Base-by-base conservation (phyloP, 2,888 invertebrate species). In the Brachypalpus laphriformis region DNA sequence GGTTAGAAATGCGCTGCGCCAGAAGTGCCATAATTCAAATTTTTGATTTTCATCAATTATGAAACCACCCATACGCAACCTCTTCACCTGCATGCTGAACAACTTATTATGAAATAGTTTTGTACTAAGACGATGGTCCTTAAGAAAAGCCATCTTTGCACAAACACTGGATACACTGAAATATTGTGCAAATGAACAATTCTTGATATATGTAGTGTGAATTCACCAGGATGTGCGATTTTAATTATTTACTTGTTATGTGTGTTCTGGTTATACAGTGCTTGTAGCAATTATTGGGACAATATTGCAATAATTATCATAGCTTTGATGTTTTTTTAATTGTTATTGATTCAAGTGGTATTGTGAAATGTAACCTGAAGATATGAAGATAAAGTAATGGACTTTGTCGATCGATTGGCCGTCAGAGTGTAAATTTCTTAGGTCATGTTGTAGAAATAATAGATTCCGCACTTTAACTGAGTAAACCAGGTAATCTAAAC, bases 31-130 rank as follows among this genome's bases (percentile, higher is more conserved):
- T 65, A 83, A 77, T 2, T 88, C 83, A 45, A 81, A 78, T 2
- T 28, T 54, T 22, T 91, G 89, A 5, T 82, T 75, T 2, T 34
- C 70, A 28, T 87, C 87, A 1, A 88, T 82, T 71, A 90, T 74
- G 70, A 88, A 90, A 8, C 90, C 90, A 4, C 87, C 88, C 37
- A 51, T 49, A 18, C 82, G 88, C 82, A 90, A 88, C 47, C 77
- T 88, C 3, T 80, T 83, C 37, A 89, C 71, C 20, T 90, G 90
- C 3, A 87, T 57, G 4, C 82, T 37, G 40, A 90, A 88, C 4
- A 91, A 80, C 1, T 87, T 77, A 81, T 88, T 87, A 0, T 87
- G 74, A 42, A 91, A 90, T 37, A 87, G 82, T 6, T 87, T 87
- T 31, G 74, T 61, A 34, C 7, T 28, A 0, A 80, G 20, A 42